phyloP scores from a whole-genome alignment of 2,113 vertebrate genomes.

The Steatornis caripensis region DNA sequence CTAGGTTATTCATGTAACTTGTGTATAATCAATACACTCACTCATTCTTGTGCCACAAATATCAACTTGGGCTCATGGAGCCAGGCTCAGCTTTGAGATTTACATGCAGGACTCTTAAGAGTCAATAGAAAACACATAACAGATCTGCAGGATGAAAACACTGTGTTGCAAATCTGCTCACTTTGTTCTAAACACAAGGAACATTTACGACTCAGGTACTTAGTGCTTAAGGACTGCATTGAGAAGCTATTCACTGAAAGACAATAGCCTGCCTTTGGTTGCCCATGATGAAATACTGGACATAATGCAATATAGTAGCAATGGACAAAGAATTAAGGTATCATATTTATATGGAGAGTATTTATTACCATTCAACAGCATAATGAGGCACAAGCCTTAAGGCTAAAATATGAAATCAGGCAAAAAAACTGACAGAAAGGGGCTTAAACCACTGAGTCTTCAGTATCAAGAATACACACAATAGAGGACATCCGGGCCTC shows the following conservation, averaged over 20 bases:
- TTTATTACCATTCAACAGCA: conserved; percentile 54
- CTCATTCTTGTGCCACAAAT: conserved; percentile 55
- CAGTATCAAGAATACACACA: conserved; percentile 31
- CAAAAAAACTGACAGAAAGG: conserved; percentile 39
- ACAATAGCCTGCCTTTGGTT: conserved; percentile 66
- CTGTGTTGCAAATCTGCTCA: conserved; percentile 73
- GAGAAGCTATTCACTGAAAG: conserved; percentile 61
- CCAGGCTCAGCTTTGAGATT: conserved; percentile 75
- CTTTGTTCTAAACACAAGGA: conserved; percentile 69
- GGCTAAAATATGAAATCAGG: conserved; percentile 63
- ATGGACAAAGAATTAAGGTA: conserved; percentile 67
- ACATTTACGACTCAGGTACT: conserved; percentile 63
- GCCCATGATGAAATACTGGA: conserved; percentile 58
- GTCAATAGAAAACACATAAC: conserved; percentile 68
- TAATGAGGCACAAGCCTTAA: conserved; percentile 71
- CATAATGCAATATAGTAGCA: conserved; percentile 54
- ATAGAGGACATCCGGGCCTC: not conserved
- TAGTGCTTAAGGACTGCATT: conserved; percentile 61
- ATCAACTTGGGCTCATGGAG: conserved; percentile 59
- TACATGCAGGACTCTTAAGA: conserved; percentile 74
- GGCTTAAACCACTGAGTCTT: conserved; percentile 47
- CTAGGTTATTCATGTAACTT: not conserved
- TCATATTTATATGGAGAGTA: conserved; percentile 49
- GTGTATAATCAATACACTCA: conserved; percentile 39
- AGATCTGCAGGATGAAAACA: conserved; percentile 66